Evolutionary conservation across 2,797 vertebrate genomes (phyloP).

Genomic region (Acomys russatus): DNA sequence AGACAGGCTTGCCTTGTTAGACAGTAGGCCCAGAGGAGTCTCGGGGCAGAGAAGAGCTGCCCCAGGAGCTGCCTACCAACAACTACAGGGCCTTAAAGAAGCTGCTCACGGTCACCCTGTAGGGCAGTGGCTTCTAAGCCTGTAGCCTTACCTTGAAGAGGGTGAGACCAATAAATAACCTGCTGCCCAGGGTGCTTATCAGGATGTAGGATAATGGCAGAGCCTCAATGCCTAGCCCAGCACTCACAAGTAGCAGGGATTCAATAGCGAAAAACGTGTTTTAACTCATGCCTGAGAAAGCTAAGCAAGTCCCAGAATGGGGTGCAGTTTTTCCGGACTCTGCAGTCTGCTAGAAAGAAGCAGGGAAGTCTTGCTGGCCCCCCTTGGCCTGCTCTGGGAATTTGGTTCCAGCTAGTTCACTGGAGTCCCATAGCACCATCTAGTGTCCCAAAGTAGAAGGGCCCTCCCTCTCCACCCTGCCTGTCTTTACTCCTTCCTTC

Average conservation of each 20-base stretch:
- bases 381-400: neutral
- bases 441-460: slow-evolving; percentile 67
- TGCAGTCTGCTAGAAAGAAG: neutral
- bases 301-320: slow-evolving; percentile 29
- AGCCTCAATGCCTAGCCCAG: neutral
- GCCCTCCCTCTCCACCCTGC: no score
- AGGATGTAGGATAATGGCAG: neutral
- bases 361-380: neutral
- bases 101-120: slow-evolving; percentile 13
- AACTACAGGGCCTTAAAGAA: neutral
- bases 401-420: neutral
- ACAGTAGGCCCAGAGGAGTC: neutral
- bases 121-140: slow-evolving; percentile 36
- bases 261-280: neutral
- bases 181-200: neutral
- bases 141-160: neutral
- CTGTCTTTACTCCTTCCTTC: neutral
- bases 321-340: slow-evolving; percentile 41
- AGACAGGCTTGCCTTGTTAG: neutral
- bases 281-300: neutral
- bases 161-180: neutral
- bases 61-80: neutral
- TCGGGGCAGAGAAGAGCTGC: neutral
- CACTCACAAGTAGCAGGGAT: neutral
- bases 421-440: slow-evolving; percentile 70